phyloP scores from a whole-genome alignment of 2,888 invertebrate genomes.

The Lepidocyrtoides sp. region DNA sequence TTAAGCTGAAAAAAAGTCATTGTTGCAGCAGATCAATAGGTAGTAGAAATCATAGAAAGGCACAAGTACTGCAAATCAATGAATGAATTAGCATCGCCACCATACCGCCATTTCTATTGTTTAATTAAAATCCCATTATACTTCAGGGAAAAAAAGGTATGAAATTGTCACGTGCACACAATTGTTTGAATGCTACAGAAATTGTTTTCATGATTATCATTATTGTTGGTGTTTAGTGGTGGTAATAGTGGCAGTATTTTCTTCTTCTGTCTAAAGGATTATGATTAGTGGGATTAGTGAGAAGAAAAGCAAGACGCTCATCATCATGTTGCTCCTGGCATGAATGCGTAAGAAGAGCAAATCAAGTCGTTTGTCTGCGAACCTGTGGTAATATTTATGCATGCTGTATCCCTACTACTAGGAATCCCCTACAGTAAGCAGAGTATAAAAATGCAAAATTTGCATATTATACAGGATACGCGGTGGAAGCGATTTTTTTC shows the following conservation, averaged over 20 bases:
- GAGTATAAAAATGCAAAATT: conserved; percentile 38
- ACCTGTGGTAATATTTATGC: conserved; percentile 24
- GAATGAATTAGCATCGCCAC: conserved; percentile 75
- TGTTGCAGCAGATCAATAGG: conserved; percentile 58
- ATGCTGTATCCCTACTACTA: no score
- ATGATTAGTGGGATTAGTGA: conserved; percentile 33
- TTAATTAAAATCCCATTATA: conserved; percentile 80
- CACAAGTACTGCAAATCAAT: conserved; percentile 46
- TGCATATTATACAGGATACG: conserved; percentile 51
- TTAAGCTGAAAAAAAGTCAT: background rate
- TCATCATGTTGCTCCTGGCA: conserved; percentile 45
- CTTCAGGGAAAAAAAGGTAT: conserved; percentile 51
- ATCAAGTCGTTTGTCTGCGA: conserved; percentile 25
- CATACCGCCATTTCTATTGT: conserved; percentile 60
- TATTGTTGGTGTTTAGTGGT: background rate
- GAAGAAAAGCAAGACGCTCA: background rate
- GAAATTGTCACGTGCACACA: conserved; percentile 77
- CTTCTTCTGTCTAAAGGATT: background rate
- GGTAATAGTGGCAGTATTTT: background rate
- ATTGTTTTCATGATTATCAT: conserved; percentile 29
- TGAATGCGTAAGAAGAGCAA: conserved; percentile 46
- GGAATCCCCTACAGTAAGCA: no score
- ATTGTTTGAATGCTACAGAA: conserved; percentile 55
- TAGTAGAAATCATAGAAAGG: conserved; percentile 59
- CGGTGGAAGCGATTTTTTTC: conserved; percentile 8